Base-by-base conservation (phyloP, 1,140 invertebrate species). In the Mamestra configurata region DNA sequence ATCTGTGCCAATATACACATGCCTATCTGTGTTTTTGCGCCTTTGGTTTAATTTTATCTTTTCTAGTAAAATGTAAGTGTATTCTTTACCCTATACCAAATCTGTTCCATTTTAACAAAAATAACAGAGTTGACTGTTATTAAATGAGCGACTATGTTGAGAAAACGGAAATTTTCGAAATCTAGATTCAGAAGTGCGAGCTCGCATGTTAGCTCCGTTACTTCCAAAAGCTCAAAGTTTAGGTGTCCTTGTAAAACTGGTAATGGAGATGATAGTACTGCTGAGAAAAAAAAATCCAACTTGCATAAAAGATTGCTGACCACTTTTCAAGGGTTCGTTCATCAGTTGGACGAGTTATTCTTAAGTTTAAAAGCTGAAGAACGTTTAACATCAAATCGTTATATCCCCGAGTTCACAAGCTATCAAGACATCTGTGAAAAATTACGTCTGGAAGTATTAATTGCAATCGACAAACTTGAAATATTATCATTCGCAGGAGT, bases 391-490 rank as follows among this genome's bases (percentile, higher is more conserved):
- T 68, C 64, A 46, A 15, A 46, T 15, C 37, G 40, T 11, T 68
- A 68, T 68, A 68, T 43, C 20, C 64, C 64, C 4, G 64, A 68
- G 20, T 68, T 43, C 15, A 68, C 64, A 22, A 68, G 20, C 40
- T 68, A 68, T 68, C 64, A 68, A 46, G 64, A 68, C 18, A 68
- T 68, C 20, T 68, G 64, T 10, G 64, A 68, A 20, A 68, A 68
- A 10, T 68, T 68, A 18, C 64, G 64, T 0, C 64, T 46, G 4
- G 64, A 68, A 24, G 40, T 70, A 6, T 27, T 70, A 43, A 70
- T 70, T 24, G 66, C 66, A 6, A 68, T 68, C 7, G 64, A 68
- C 20, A 68, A 68, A 68, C 18, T 68, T 8, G 5, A 46, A 68
- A 18, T 68, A 24, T 24, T 20, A 24, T 8, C 66, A 0, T 49